Percentiles rank a stretch among this genome's conserved stretches.
Evolutionary conservation across 92 coral and sea anemone genomes (phyloP).

Genomic region (Epizoanthus ramosus): DNA sequence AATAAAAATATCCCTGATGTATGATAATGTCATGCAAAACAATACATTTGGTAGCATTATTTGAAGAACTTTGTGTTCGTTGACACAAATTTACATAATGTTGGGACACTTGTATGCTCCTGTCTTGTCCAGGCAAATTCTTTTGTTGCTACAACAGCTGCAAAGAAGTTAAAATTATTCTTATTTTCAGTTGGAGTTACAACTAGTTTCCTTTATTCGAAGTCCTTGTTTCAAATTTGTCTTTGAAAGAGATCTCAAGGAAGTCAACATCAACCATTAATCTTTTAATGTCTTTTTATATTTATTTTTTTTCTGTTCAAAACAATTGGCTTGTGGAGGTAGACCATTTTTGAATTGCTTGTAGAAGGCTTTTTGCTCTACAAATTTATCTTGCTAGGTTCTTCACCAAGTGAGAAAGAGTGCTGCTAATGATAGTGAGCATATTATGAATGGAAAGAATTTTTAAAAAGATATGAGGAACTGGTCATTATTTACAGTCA

Average conservation of each 20-base stretch:
- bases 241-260: constrained; percentile 1
- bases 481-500: no score
- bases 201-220: background rate
- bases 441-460: no score
- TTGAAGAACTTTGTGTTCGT: background rate
- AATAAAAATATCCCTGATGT: background rate
- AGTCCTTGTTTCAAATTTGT: background rate
- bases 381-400: no score
- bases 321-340: no score
- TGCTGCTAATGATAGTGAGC: no score
- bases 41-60: constrained; percentile 24
- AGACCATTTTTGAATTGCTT: no score
- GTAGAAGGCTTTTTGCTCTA: no score
- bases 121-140: constrained; percentile 26
- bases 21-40: background rate
- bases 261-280: background rate
- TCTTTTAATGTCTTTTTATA: background rate
- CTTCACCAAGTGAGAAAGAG: no score
- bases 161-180: background rate
- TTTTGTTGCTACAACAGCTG: constrained; percentile 61
- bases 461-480: no score
- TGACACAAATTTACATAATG: constrained; percentile 14
- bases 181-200: constrained; percentile 4
- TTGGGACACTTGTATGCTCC: background rate
- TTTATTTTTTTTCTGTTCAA: no score